A percentile compares a stretch with the other conserved stretches of the same genome.
Evolutionary conservation across 1,140 invertebrate species (phyloP).

Genomic region (Atta cephalotes): DNA sequence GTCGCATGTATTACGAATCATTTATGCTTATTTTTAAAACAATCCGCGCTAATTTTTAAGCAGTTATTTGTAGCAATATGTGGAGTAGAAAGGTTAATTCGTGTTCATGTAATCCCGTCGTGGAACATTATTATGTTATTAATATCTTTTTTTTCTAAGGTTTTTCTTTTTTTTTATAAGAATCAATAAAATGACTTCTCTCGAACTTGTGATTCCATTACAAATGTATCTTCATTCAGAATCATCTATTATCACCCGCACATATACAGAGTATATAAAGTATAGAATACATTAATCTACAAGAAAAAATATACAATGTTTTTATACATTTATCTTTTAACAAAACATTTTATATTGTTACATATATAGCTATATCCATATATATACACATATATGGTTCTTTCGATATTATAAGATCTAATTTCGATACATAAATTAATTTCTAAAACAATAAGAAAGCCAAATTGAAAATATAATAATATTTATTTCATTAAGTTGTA

Average conservation of each 20-base stretch:
- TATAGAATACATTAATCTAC: constrained; percentile 25
- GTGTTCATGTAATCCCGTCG: not conserved
- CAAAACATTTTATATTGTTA: not conserved
- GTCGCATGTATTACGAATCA: constrained; percentile 49
- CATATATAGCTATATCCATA: not conserved
- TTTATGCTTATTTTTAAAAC: constrained; percentile 57
- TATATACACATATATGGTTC: not conserved
- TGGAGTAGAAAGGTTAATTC: constrained; percentile 54
- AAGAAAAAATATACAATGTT: not conserved
- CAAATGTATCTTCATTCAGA: constrained; percentile 27
- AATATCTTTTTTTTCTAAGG: not conserved
- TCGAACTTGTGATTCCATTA: constrained; percentile 30
- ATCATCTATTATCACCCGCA: not conserved
- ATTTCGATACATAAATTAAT: constrained; percentile 60
- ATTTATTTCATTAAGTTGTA: constrained; percentile 82
- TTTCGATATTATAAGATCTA: constrained; percentile 24
- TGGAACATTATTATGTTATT: constrained; percentile 2
- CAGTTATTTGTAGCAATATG: constrained; percentile 63
- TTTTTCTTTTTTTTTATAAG: constrained; percentile 10
- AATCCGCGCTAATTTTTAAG: constrained; percentile 48
- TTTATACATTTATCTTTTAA: constrained; percentile 13
- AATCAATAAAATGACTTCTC: constrained; percentile 36
- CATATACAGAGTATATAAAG: constrained; percentile 49
- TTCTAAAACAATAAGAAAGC: constrained; percentile 70
- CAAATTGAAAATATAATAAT: constrained; percentile 83